phyloP scores from a whole-genome alignment of 2,888 invertebrate species.

The Eristalinus aeneus region DNA sequence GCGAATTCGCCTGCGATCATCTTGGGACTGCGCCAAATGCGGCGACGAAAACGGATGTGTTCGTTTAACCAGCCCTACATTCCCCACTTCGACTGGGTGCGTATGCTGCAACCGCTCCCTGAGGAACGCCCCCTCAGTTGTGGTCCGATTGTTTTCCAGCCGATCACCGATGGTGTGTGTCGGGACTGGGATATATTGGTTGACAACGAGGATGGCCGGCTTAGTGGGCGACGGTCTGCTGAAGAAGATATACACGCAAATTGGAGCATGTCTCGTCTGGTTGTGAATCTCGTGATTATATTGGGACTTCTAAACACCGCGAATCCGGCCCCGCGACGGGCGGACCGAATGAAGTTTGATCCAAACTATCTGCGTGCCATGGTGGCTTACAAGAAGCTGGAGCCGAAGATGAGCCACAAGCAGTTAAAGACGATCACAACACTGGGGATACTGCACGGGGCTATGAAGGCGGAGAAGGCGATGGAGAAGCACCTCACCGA shows the following conservation, averaged over 20 bases:
- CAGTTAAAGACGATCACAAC: conserved; percentile 77
- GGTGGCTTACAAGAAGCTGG: conserved; percentile 76
- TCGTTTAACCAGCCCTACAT: conserved; percentile 19
- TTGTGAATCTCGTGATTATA: conserved; percentile 37
- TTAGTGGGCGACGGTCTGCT: conserved; percentile 48
- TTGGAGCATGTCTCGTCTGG: conserved; percentile 32
- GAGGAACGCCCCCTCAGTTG: conserved; percentile 54
- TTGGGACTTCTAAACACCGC: conserved; percentile 26
- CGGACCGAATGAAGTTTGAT: conserved; percentile 72
- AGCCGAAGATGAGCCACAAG: conserved; percentile 74
- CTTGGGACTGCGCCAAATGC: neutral
- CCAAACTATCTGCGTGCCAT: conserved; percentile 76
- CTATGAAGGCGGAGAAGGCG: conserved; percentile 76
- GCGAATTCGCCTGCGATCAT: conserved; percentile 32
- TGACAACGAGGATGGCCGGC: conserved; percentile 50
- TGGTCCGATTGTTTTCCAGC: conserved; percentile 47
- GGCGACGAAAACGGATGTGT: conserved; percentile 28
- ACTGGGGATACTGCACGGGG: conserved; percentile 78
- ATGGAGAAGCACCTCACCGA: conserved; percentile 77
- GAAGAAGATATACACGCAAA: conserved; percentile 18
- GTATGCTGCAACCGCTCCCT: conserved; percentile 10
- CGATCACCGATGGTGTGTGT: conserved; percentile 48
- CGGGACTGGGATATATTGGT: conserved; percentile 55
- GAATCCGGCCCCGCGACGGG: conserved; percentile 38
- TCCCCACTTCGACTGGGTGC: neutral